Evolutionary conservation across 2,797 vertebrate species (phyloP), one percentile per base, ranked within the genome.

Genomic region (Caiman crocodilus): DNA sequence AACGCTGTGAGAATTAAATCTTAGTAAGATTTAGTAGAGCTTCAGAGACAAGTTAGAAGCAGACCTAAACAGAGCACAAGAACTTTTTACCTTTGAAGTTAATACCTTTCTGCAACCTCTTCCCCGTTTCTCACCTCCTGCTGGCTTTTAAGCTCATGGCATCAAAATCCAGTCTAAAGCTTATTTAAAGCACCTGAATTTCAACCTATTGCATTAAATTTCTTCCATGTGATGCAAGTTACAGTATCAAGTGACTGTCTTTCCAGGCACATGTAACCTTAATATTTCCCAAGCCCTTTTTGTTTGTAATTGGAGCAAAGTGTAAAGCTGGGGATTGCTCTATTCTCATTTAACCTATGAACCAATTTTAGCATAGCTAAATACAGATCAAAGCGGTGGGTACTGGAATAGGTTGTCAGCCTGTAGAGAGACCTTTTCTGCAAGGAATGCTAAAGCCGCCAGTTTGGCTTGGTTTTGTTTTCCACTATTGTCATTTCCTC

Each of bases 1-100:
- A 95, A 88, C 7, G 5, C 55, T 69, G 84, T 82, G 87, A 65
- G 89, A 92, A 95, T 96, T 96, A 96, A 94, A 76, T 92, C 85
- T 92, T 86, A 90, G 82, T 74, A 50, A 84, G 88, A 57, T 94
- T 95, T 95, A 95, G 82, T 2, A 0, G 76, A 86, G 82, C 84
- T 92, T 84, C 3, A 0, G 78, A 71, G 87, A 77, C 96, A 95
- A 96, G 83, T 88, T 95, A 78, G 76, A 84, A 96, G 78, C 50
- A 86, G 88, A 69, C 86, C 93, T 93, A 96, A 96, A 87, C 61
- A 83, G 57, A 63, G 65, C 86, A 85, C 84, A 2, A 5, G 74
- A 92, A 96, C 95, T 81, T 88, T 90, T 84, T 71, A 28, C 26
- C 76, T 58, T 73, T 78, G 32, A 71, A 94, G 76, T 86, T 95